Conservation (phyloP, 2,113 vertebrate species). For the Bubo scandiacus region DNA sequence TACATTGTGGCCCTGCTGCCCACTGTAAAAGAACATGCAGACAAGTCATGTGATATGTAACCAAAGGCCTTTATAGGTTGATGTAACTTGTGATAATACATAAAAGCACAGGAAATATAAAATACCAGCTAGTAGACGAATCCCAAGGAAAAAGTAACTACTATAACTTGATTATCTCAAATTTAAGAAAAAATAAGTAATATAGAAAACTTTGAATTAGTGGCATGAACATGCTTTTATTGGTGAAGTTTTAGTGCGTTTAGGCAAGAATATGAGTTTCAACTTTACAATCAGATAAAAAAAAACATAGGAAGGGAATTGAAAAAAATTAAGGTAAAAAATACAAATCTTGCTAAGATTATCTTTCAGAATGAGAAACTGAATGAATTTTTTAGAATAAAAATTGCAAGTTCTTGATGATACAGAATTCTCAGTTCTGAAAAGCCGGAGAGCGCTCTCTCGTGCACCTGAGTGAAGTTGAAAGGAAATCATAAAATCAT, state of each 20-base stretch:
- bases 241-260: neutral
- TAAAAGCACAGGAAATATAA: neutral
- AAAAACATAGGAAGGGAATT: neutral
- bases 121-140: neutral
- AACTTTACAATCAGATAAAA: neutral
- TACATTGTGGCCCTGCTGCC: neutral
- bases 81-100: accelerated
- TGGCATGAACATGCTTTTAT: neutral
- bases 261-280: neutral
- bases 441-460: neutral
- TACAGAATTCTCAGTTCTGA: neutral
- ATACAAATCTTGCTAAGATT: neutral
- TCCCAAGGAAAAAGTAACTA: neutral
- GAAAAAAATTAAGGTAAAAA: neutral
- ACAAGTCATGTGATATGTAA: neutral
- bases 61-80: neutral
- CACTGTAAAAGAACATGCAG: neutral
- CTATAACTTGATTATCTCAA: neutral
- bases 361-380: neutral
- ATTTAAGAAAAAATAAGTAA: neutral
- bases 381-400: neutral
- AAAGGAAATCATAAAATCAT: neutral
- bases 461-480: neutral
- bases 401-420: neutral
- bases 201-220: neutral